A percentile compares a stretch with the other conserved stretches of the same genome.
phyloP scores from a whole-genome alignment of 2,113 vertebrate genomes.

The Ranitomeya imitator region DNA sequence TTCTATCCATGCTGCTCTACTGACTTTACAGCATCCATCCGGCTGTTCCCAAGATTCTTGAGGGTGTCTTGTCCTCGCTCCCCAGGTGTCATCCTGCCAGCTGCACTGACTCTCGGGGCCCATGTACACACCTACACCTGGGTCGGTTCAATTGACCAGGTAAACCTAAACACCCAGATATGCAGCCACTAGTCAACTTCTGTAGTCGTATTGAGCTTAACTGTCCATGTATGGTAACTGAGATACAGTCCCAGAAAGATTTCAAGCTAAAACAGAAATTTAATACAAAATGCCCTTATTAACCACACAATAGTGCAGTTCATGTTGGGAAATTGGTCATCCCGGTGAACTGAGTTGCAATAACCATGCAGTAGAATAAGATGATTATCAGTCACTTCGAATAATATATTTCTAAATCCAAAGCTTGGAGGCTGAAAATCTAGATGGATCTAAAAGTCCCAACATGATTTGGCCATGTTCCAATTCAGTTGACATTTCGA shows the following conservation, averaged over 20 bases:
- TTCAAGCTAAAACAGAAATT: not conserved
- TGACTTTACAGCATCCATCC: too few species aligned
- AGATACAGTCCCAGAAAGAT: not conserved
- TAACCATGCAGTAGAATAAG: not conserved
- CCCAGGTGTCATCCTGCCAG: too few species aligned
- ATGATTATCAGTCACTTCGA: not conserved
- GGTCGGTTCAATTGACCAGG: too few species aligned
- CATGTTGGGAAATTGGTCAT: not conserved
- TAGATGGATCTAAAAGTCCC: not conserved
- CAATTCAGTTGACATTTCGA: not conserved
- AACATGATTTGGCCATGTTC: not conserved
- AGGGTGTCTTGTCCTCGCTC: too few species aligned
- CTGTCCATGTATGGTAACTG: not conserved
- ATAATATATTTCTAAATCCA: not conserved
- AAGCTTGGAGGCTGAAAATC: not conserved
- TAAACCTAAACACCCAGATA: too few species aligned
- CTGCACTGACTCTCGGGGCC: too few species aligned
- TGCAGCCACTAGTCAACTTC: not conserved
- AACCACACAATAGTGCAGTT: not conserved
- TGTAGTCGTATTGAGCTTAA: not conserved
- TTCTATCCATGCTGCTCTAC: too few species aligned
- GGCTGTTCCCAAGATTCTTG: too few species aligned
- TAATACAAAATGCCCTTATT: not conserved
- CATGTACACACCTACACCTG: too few species aligned
- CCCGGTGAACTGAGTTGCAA: not conserved